Conservation (phyloP, 1,140 invertebrate species). For the Dolichoris vasculosae region DNA sequence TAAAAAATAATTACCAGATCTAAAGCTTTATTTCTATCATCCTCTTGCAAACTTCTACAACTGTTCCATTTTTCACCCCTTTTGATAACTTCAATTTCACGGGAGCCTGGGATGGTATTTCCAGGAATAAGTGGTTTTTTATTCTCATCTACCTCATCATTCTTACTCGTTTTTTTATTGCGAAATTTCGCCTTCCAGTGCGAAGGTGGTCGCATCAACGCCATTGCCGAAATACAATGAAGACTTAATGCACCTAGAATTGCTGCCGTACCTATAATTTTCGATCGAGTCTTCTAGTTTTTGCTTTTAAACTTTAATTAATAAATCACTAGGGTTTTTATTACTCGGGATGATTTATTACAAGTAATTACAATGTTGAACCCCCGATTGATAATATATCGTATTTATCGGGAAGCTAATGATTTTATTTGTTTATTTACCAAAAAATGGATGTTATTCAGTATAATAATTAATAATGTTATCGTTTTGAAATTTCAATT, state of each 20-base stretch:
- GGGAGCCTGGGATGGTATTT: not conserved
- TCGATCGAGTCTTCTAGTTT: not conserved
- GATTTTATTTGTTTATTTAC: too few species aligned
- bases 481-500: too few species aligned
- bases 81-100: conserved; percentile 28
- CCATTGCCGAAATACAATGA: conserved; percentile 68
- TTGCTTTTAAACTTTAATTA: not conserved
- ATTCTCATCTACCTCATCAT: not conserved
- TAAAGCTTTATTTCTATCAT: conserved; percentile 37
- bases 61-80: conserved; percentile 63
- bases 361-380: too few species aligned
- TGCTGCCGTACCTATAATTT: conserved; percentile 64
- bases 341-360: too few species aligned
- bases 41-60: conserved; percentile 67
- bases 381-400: too few species aligned
- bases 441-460: too few species aligned
- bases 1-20: conserved; percentile 30
- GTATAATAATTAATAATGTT: too few species aligned
- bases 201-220: conserved; percentile 67
- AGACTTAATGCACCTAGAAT: conserved; percentile 69
- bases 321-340: not conserved
- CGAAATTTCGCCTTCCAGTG: conserved; percentile 50
- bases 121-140: not conserved
- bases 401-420: too few species aligned
- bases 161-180: conserved; percentile 23